These are phyloP conservation scores for Tineola bisselliella DNA, from an alignment of 2,888 invertebrate species.

Conservation along the genomic window DNA sequence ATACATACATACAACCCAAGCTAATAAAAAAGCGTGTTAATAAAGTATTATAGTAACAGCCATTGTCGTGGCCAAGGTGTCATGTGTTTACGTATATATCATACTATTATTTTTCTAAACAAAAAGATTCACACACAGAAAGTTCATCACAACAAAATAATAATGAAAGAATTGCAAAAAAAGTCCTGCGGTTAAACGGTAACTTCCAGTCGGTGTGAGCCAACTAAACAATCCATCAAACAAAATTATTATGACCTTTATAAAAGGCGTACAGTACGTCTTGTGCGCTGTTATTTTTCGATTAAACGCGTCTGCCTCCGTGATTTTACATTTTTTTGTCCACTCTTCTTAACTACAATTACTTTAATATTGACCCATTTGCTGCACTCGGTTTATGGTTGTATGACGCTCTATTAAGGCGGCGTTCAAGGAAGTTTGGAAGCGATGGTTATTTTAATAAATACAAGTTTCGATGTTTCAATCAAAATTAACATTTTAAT, in stretches of 20 bases:
- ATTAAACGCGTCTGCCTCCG: conserved; percentile 17
- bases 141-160: background rate
- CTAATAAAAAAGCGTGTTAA: too few relatives aligned
- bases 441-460: background rate
- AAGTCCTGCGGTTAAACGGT: background rate
- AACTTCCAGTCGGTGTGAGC: background rate
- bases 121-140: background rate
- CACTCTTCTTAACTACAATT: conserved; percentile 18
- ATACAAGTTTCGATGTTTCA: too few relatives aligned
- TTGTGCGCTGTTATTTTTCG: conserved; percentile 20
- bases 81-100: too few relatives aligned
- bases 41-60: too few relatives aligned
- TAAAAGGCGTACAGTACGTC: conserved; percentile 2
- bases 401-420: background rate
- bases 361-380: conserved; percentile 19
- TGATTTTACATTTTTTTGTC: conserved; percentile 17
- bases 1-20: too few relatives aligned
- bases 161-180: background rate
- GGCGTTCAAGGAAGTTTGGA: background rate
- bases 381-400: background rate
- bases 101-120: background rate
- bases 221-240: conserved; percentile 20
- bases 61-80: background rate
- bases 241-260: conserved; percentile 17
- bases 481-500: too few relatives aligned